Evolutionary conservation across 2,113 vertebrate species (phyloP).

Genomic region (Marmota flaviventris): DNA sequence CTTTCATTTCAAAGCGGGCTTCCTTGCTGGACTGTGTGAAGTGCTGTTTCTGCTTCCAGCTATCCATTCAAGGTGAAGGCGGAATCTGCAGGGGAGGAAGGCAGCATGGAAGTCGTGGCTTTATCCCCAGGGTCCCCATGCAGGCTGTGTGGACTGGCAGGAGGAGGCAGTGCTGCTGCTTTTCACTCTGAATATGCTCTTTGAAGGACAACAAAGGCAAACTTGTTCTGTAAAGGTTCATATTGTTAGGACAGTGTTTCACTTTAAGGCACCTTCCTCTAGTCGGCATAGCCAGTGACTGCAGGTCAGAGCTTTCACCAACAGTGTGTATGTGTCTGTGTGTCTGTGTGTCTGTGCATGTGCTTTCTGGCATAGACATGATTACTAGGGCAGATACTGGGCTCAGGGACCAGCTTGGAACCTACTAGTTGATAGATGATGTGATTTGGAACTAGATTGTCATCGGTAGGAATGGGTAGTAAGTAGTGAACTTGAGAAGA

Average conservation of each 20-base stretch:
- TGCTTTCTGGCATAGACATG: fast-evolving
- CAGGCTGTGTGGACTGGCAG: too few relatives aligned
- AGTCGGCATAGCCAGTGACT: fast-evolving
- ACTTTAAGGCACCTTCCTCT: background rate
- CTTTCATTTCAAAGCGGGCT: background rate
- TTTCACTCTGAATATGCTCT: background rate
- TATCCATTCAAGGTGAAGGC: too few relatives aligned
- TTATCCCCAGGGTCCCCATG: too few relatives aligned
- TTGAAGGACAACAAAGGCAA: too few relatives aligned
- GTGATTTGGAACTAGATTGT: background rate
- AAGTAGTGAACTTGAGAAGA: background rate
- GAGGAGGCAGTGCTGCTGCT: background rate
- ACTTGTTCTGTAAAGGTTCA: background rate
- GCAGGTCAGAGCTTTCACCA: fast-evolving
- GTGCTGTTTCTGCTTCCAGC: too few relatives aligned
- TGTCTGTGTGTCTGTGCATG: too few relatives aligned
- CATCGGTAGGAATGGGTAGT: background rate
- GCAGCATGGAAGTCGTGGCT: too few relatives aligned
- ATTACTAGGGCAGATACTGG: too few relatives aligned
- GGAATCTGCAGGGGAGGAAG: too few relatives aligned
- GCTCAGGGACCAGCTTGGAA: background rate
- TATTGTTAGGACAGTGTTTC: background rate
- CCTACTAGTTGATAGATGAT: fast-evolving
- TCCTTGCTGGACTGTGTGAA: background rate
- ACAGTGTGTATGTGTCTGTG: too few relatives aligned